Base-by-base conservation (phyloP, 2,888 invertebrate species). In the Cheilosia variabilis region DNA sequence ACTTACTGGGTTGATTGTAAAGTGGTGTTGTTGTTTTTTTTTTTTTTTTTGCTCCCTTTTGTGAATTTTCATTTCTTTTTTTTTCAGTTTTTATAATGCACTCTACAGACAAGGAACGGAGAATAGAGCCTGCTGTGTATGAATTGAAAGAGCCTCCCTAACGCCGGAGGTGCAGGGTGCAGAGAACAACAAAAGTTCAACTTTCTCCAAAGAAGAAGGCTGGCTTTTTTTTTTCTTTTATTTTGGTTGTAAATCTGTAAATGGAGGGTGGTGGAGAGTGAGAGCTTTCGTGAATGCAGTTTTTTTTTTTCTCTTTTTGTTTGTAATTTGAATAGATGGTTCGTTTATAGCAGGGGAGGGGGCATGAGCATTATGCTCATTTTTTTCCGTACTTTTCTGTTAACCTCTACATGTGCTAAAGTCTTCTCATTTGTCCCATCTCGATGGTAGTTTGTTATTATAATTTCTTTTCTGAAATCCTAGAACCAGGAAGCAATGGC, bases 381-480 rank as follows among this genome's bases (percentile, higher is more conserved):
- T 41, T 47, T 53, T 13, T 52, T 72, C 31, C 17, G 17, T 55
- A 15, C 53, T 52, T 68, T 68, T 63, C 62, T 47, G 60, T 73
- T 78, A 83, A 78, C 82, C 75, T 79, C 63, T 72, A 75, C 75
- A 84, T 84, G 84, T 84, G 69, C 71, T 80, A 34, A 84, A 75
- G 75, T 65, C 63, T 62, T 75, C 63, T 79, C 84, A 84, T 80
- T 76, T 80, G 60, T 84, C 75, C 80, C 65, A 71, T 79, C 63
- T 65, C 80, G 84, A 80, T 84, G 75, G 75, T 62, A 80, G 69
- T 84, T 84, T 75, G 68, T 75, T 76, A 60, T 84, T 60, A 37
- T 60, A 41, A 17, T 50, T 53, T 34, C 31, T 68, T 31, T 24
- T 53, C 27, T 17, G 52, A 45, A 53, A 73, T 45, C 55, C 34